Conservation (phyloP, 2,113 vertebrate genomes). For the Ornithorhynchus anatinus region DNA sequence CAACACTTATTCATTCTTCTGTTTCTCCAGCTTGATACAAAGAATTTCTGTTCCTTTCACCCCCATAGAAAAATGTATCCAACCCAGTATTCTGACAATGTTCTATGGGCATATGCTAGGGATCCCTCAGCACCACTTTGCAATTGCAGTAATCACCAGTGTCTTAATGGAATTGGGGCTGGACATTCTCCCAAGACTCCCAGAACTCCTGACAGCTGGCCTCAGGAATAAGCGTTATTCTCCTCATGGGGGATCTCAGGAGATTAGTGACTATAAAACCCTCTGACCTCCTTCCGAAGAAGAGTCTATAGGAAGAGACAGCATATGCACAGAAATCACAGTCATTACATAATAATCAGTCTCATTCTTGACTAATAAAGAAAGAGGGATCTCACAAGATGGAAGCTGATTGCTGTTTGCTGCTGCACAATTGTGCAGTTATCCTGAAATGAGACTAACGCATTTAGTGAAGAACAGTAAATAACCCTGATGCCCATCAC, state of each 20-base stretch:
- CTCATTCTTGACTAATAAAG: neutral
- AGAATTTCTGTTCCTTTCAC: neutral
- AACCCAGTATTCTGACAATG: neutral
- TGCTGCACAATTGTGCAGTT: neutral
- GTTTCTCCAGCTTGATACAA: neutral
- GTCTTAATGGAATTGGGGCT: neutral
- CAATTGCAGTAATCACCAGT: neutral
- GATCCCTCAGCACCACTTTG: neutral
- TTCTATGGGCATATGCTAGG: accelerated
- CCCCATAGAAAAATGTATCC: neutral
- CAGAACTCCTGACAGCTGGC: neutral
- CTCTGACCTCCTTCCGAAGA: too few species aligned
- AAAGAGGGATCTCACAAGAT: neutral
- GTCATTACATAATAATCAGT: neutral
- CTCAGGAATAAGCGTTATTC: too few species aligned
- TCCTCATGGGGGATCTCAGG: too few species aligned
- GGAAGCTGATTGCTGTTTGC: neutral
- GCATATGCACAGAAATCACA: neutral
- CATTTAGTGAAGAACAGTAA: neutral
- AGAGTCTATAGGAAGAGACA: too few species aligned
- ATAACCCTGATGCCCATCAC: neutral
- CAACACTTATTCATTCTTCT: neutral
- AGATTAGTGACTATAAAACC: too few species aligned
- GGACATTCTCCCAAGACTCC: neutral
- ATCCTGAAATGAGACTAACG: neutral